Evolutionary conservation across 2,888 invertebrate species (phyloP), one percentile per base, ranked within the genome.

Genomic region (Andrena praecox): DNA sequence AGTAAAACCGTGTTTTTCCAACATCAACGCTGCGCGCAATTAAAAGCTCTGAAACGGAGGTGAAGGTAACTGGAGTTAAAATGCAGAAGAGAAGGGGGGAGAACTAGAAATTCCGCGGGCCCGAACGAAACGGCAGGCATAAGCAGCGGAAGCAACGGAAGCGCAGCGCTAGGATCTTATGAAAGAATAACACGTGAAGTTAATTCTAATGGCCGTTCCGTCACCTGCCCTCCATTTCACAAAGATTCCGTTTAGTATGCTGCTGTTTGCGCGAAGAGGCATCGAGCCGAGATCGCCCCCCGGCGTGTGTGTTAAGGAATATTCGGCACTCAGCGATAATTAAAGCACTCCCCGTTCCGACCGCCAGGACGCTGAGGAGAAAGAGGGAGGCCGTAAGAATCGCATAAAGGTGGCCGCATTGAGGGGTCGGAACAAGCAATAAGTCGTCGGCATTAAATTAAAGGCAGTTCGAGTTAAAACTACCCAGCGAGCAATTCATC

Each of bases 381-480:
- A 12, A 52, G 29, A 7, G 16, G 10, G n/a, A 29, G 29, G 10
- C 24, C 10, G 4, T 48, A 59, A 71, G 64, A 71, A 70, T 71
- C 62, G 69, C 64, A 10, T 42, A 54, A 71, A 48, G 10, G 10
- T 20, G 48, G 24, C 10, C 6, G 42, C 27, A 68, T 54, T 6
- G 48, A 35, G 50, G n/a, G 29, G 16, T 12, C 29, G 50, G 48
- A 42, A 20, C 64, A 16, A 66, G 70, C 60, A 74, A 79, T 67
- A 74, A 81, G 69, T 67, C 75, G 71, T 27, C 64, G 56, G 84
- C 82, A 87, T 85, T 87, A 89, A 90, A 90, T 90, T 86, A 88
- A 89, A 86, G 78, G 83, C 73, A 59, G 74, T 85, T 89, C 85
- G 84, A 86, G 90, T 91, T 90, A 90, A 91, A 90, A 89, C 68